phyloP scores from a whole-genome alignment of 2,888 invertebrate species.

The Apocheima hispidaria region DNA sequence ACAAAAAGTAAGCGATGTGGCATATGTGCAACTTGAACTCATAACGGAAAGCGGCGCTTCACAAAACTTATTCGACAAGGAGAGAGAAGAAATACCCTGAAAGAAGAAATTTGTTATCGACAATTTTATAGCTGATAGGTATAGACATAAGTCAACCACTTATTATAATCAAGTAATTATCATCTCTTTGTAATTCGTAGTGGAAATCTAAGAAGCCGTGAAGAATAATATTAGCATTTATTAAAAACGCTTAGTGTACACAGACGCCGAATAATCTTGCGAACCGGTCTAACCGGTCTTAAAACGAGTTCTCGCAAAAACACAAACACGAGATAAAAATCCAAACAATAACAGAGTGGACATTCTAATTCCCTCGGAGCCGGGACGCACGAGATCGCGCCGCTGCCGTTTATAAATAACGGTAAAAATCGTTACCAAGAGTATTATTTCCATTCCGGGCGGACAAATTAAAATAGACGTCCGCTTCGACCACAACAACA shows the following conservation, averaged over 20 bases:
- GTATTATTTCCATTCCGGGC: conserved; percentile 65
- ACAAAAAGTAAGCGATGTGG: no score
- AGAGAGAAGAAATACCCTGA: no score
- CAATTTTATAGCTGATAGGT: background rate
- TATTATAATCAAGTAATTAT: background rate
- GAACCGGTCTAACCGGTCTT: conserved; percentile 31
- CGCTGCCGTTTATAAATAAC: conserved; percentile 64
- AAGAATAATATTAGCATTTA: conserved; percentile 41
- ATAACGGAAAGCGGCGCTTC: no score
- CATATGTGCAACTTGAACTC: no score
- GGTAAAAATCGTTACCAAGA: conserved; percentile 69
- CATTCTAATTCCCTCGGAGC: conserved; percentile 33
- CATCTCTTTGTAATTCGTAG: background rate
- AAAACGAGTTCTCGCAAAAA: conserved; percentile 30
- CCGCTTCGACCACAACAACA: conserved; percentile 42
- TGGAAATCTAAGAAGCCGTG: conserved; percentile 7
- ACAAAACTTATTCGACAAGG: no score
- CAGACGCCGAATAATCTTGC: conserved; percentile 21
- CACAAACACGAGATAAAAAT: conserved; percentile 34
- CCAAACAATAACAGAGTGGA: conserved; percentile 36
- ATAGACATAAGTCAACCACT: background rate
- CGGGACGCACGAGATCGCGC: conserved; percentile 38
- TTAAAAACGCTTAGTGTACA: conserved; percentile 13
- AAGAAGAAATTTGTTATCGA: background rate
- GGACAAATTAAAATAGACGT: conserved; percentile 62